phyloP scores from a whole-genome alignment of 2,888 invertebrate genomes.

The Aradus depressus region DNA sequence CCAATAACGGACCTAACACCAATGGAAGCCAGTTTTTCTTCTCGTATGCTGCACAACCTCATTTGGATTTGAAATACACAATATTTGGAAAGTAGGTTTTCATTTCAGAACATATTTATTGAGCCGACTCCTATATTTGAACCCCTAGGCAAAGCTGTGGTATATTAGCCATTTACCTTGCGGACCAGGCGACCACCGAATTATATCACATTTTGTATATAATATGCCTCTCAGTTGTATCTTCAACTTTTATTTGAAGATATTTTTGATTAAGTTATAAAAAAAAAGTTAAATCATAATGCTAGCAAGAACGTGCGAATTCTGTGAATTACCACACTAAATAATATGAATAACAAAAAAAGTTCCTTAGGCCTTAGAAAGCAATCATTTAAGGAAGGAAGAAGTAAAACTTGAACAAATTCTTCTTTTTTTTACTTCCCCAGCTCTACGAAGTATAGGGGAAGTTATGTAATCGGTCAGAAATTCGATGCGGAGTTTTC shows the following conservation, averaged over 20 bases:
- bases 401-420: no score
- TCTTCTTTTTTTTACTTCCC: no score
- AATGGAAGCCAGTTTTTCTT: slow-evolving; percentile 98
- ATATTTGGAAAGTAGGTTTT: slow-evolving; percentile 80
- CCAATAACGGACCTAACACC: slow-evolving; percentile 95
- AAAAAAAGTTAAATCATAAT: background rate
- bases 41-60: slow-evolving; percentile 85
- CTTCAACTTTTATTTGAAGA: background rate
- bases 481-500: no score
- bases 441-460: no score
- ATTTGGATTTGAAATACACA: slow-evolving; percentile 94
- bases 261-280: background rate
- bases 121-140: background rate
- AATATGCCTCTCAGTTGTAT: no score
- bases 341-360: slow-evolving; percentile 11
- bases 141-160: background rate
- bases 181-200: no score
- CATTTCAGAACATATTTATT: background rate
- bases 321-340: background rate
- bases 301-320: no score
- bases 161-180: background rate
- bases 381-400: background rate
- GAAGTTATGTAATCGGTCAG: no score
- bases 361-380: slow-evolving; percentile 5
- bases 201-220: no score